phyloP scores from a whole-genome alignment of 2,113 vertebrate genomes.

The Dasypus novemcinctus region DNA sequence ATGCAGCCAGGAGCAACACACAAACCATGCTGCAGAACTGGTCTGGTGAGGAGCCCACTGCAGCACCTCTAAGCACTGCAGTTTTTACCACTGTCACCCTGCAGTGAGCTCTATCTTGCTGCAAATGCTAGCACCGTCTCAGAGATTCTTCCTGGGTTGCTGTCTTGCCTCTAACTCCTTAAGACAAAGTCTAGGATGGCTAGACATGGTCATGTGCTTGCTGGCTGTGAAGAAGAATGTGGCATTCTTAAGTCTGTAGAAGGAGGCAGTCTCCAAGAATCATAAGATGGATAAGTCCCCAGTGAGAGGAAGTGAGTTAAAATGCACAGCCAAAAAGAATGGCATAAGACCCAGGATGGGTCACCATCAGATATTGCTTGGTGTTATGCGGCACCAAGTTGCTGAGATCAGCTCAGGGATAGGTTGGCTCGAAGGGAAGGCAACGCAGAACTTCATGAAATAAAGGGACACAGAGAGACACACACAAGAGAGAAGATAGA shows the following conservation, averaged over 20 bases:
- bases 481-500: too few relatives aligned
- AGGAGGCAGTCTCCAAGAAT: constrained; percentile 62
- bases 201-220: not conserved
- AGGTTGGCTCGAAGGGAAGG: too few relatives aligned
- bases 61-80: not conserved
- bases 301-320: constrained; percentile 72
- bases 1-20: constrained; percentile 45
- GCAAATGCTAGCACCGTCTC: not conserved
- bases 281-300: constrained; percentile 64
- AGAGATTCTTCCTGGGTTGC: not conserved
- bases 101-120: not conserved
- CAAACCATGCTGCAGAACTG: constrained; percentile 40
- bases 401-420: too few relatives aligned
- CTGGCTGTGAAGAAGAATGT: not conserved
- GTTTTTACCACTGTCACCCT: not conserved
- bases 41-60: constrained; percentile 50
- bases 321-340: constrained; percentile 56
- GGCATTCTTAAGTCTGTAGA: constrained; percentile 10
- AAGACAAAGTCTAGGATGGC: not conserved
- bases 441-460: too few relatives aligned
- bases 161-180: constrained; percentile 20
- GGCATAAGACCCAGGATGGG: constrained; percentile 34
- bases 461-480: too few relatives aligned
- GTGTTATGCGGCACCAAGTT: constrained; percentile 29
- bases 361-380: constrained; percentile 13